Evolutionary conservation across 2,113 vertebrate genomes (phyloP).

Genomic region (Chlamydotis undulata): DNA sequence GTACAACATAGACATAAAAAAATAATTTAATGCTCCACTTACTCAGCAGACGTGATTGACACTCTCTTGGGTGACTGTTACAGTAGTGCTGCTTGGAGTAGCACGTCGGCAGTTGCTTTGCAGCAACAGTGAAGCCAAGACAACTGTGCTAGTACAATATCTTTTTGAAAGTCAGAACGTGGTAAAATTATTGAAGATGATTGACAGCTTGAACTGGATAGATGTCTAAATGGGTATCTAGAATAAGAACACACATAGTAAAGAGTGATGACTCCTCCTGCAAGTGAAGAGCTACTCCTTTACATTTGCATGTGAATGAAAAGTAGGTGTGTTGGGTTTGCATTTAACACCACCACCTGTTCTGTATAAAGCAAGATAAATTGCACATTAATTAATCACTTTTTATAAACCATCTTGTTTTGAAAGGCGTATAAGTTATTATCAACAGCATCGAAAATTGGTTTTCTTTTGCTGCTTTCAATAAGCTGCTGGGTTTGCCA

Average conservation of each 20-base stretch:
- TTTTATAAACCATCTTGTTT: neutral
- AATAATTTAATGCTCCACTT: conserved; percentile 59
- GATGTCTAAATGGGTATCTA: neutral
- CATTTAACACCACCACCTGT: conserved; percentile 49
- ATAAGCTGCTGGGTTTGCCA: neutral
- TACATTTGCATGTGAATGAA: neutral
- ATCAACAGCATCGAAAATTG: neutral
- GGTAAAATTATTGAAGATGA: neutral
- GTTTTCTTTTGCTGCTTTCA: neutral
- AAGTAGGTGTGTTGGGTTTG: conserved; percentile 40
- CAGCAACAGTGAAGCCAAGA: neutral
- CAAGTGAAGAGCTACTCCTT: conserved; percentile 39
- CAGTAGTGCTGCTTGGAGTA: neutral
- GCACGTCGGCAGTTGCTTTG: neutral
- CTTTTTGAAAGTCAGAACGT: neutral
- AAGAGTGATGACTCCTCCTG: neutral
- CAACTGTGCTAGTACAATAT: conserved; percentile 16
- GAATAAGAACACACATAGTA: neutral
- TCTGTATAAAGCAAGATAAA: conserved; percentile 18
- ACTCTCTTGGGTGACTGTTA: conserved; percentile 10
- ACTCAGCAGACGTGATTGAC: conserved; percentile 37
- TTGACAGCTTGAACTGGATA: conserved; percentile 15
- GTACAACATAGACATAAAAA: conserved; percentile 39
- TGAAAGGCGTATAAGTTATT: neutral
- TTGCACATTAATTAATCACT: conserved; percentile 33